A percentile compares a stretch with the other conserved stretches of the same genome.
Conservation (phyloP, 1,140 invertebrate species). For the Ptiloglossa arizonensis region DNA sequence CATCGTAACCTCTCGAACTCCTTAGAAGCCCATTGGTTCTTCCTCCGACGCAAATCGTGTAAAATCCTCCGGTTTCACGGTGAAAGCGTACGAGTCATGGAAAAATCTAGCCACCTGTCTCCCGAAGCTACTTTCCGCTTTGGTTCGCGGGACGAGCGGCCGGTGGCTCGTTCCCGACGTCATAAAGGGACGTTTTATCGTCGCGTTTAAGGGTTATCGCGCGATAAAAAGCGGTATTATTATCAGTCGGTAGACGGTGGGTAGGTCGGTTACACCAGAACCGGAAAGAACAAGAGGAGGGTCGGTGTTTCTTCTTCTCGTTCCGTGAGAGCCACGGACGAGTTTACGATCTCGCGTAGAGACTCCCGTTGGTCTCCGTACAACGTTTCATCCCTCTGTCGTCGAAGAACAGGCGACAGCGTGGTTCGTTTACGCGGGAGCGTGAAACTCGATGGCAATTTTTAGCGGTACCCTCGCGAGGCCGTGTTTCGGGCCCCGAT, state of each 20-base stretch:
- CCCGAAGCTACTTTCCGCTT: neutral
- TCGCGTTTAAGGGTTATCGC: slow-evolving; percentile 81
- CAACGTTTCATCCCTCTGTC: slow-evolving; percentile 20
- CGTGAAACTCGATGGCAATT: slow-evolving; percentile 48
- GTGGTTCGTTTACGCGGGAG: slow-evolving; percentile 38
- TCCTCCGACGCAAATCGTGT: too few species aligned
- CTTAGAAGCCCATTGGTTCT: too few species aligned
- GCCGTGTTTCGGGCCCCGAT: neutral
- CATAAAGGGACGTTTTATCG: slow-evolving; percentile 80
- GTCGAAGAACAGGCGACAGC: slow-evolving; percentile 66
- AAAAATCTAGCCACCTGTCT: slow-evolving; percentile 47
- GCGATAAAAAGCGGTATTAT: slow-evolving; percentile 82
- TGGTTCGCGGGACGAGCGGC: slow-evolving; percentile 7
- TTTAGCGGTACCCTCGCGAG: neutral
- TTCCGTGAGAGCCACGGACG: slow-evolving; percentile 79
- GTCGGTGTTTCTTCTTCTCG: slow-evolving; percentile 50
- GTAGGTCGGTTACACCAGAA: slow-evolving; percentile 56
- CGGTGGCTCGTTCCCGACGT: slow-evolving; percentile 79
- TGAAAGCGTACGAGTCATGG: too few species aligned
- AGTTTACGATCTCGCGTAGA: slow-evolving; percentile 81
- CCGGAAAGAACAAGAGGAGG: slow-evolving; percentile 41
- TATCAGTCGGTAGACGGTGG: slow-evolving; percentile 79
- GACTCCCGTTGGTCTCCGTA: slow-evolving; percentile 45
- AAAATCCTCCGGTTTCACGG: too few species aligned
- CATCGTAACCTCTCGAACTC: too few species aligned